Evolutionary conservation across 2,888 invertebrate species (phyloP), one percentile per base, ranked within the genome.

Genomic region (Carabus problematicus): DNA sequence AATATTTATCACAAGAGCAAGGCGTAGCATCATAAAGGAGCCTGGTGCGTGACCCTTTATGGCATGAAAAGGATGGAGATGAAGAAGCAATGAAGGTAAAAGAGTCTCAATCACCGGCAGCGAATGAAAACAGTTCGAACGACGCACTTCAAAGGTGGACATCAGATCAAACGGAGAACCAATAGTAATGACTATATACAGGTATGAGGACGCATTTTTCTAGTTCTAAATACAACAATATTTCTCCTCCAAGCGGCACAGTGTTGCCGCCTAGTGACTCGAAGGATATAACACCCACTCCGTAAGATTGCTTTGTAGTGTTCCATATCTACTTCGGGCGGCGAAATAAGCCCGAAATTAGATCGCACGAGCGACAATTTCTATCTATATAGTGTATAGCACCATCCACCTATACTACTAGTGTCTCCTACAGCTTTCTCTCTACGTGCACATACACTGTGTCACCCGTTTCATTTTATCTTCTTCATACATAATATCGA

Each of bases 101-200:
- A 64, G n/a, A 56, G 55, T 29, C 64, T 64, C n/a, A 64, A 64
- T 64, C 64, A 55, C 55, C 56, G 39, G 16, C 29, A 43, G 56
- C 64, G 64, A 55, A 56, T 55, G 55, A 64, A 64, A 64, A 55
- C 55, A 64, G 56, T 55, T 64, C 64, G 64, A 64, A 54, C 55
- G 45, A 64, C 6, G 45, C 55, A 64, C 64, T 64, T 64, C 55
- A 64, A 64, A 64, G 64, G 43, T 54, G 64, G 64, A 56, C 64
- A 61, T 61, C 39, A 56, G 64, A 64, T 64, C 64, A 64, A 64
- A 64, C 64, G 49, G 49, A 41, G 43, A 29, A 29, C 6, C 3
- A 6, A 29, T 2, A 29, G 29, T 29, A 29, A n/a, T 6, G 29
- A 29, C 3, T 29, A 29, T 2, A 29, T 29, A 29, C 29, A 29